These are phyloP conservation scores for Liopterus haemorrhoidalis DNA, from an alignment of 2,888 invertebrate species.

Conservation along the genomic window DNA sequence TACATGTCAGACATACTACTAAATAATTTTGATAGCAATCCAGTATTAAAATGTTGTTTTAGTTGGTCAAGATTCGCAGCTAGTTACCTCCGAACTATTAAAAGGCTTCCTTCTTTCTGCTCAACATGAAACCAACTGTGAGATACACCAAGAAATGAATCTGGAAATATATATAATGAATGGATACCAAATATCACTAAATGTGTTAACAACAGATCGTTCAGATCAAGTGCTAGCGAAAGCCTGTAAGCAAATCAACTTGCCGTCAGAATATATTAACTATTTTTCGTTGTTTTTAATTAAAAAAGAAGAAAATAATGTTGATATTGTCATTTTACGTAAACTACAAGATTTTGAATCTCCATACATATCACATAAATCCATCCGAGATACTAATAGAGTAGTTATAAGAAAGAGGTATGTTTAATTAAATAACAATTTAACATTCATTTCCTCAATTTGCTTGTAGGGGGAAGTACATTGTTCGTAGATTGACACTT, in stretches of 20 bases:
- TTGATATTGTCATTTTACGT: slow-evolving; percentile 68
- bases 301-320: slow-evolving; percentile 66
- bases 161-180: slow-evolving; percentile 82
- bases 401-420: slow-evolving; percentile 84
- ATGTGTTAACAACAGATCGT: slow-evolving; percentile 74
- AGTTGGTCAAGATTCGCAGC: slow-evolving; percentile 82
- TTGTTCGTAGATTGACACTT: no score
- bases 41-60: slow-evolving; percentile 37
- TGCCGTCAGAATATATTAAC: slow-evolving; percentile 71
- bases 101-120: slow-evolving; percentile 84
- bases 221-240: slow-evolving; percentile 78
- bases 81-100: slow-evolving; percentile 73
- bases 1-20: neutral
- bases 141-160: slow-evolving; percentile 61
- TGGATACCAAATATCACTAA: slow-evolving; percentile 75
- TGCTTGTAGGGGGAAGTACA: slow-evolving; percentile 6
- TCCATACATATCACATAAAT: slow-evolving; percentile 86
- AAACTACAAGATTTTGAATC: slow-evolving; percentile 96
- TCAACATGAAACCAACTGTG: slow-evolving; percentile 79
- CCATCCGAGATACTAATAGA: slow-evolving; percentile 64
- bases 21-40: neutral
- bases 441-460: slow-evolving; percentile 3
- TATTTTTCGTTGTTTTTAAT: slow-evolving; percentile 90
- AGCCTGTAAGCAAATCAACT: slow-evolving; percentile 72
- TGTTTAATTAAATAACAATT: no score